A percentile compares a stretch with the other conserved stretches of the same genome.
phyloP scores from a whole-genome alignment of 2,113 vertebrate genomes.

The Mixornis gularis region DNA sequence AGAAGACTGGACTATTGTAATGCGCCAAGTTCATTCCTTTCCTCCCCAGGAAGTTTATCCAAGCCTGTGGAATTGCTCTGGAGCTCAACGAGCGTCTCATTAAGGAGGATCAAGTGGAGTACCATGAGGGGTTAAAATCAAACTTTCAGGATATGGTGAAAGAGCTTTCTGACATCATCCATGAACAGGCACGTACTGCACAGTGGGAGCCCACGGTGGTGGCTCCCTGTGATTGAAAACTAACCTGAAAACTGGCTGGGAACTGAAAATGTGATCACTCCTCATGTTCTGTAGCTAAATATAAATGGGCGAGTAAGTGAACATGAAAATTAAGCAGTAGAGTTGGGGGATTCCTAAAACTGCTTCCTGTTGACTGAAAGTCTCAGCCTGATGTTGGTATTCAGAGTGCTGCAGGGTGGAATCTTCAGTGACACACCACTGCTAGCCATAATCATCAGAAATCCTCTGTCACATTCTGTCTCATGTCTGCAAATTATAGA shows the following conservation, averaged over 20 bases:
- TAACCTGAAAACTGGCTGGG: background rate
- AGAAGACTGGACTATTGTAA: background rate
- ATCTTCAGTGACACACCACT: background rate
- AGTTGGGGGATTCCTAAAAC: background rate
- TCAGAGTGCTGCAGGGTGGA: background rate
- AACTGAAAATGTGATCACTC: background rate
- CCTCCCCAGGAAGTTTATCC: slow-evolving; percentile 83
- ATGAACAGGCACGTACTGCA: slow-evolving; percentile 82
- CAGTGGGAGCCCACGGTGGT: background rate
- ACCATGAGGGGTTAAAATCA: slow-evolving; percentile 91
- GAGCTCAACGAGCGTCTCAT: slow-evolving; percentile 93
- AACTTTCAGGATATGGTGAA: slow-evolving; percentile 98
- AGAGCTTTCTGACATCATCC: slow-evolving; percentile 94
- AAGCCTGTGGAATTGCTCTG: slow-evolving; percentile 89
- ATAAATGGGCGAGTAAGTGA: background rate
- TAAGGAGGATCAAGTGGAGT: slow-evolving; percentile 95
- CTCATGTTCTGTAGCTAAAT: background rate
- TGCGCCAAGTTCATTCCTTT: background rate
- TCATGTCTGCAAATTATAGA: background rate
- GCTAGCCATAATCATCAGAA: background rate
- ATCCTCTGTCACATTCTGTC: rapidly evolving
- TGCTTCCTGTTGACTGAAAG: background rate
- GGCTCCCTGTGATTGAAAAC: background rate
- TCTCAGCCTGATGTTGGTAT: background rate
- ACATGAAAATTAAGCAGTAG: rapidly evolving